Evolutionary conservation across 92 coral and sea anemone genomes (phyloP).

Genomic region (Micromussa lordhowensis): DNA sequence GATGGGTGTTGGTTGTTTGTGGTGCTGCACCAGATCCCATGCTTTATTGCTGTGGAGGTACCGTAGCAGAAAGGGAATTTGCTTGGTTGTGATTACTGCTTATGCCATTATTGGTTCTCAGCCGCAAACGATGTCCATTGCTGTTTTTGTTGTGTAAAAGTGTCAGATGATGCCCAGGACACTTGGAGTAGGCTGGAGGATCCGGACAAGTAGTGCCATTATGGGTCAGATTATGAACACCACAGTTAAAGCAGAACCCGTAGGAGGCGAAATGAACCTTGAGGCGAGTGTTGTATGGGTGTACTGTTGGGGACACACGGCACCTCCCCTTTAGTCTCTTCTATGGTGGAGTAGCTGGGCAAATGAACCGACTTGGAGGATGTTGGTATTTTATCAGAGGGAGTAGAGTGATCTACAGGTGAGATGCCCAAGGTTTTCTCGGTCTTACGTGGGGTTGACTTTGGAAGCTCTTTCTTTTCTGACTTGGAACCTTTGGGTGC

Average conservation of each 20-base stretch:
- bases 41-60: slow-evolving; percentile 3
- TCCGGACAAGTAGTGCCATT: slow-evolving; percentile 60
- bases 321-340: neutral
- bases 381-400: neutral
- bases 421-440: neutral
- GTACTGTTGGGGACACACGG: neutral
- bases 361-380: neutral
- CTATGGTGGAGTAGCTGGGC: slow-evolving; percentile 1
- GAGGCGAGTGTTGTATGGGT: neutral
- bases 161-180: slow-evolving; percentile 65
- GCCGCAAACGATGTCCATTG: slow-evolving; percentile 3
- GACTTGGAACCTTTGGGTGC: neutral
- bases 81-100: neutral
- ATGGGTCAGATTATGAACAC: slow-evolving; percentile 50
- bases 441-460: slow-evolving; percentile 10
- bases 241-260: slow-evolving; percentile 72
- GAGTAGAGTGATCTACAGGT: slow-evolving; percentile 28
- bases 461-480: neutral
- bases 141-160: slow-evolving; percentile 46
- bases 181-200: slow-evolving; percentile 63
- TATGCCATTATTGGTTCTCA: neutral
- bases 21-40: neutral
- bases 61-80: slow-evolving; percentile 5
- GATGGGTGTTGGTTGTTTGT: slow-evolving; percentile 8
- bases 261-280: neutral